Evolutionary conservation across 1,140 invertebrate species (phyloP), one percentile per base, ranked within the genome.

Genomic region (Leucophenga varia): DNA sequence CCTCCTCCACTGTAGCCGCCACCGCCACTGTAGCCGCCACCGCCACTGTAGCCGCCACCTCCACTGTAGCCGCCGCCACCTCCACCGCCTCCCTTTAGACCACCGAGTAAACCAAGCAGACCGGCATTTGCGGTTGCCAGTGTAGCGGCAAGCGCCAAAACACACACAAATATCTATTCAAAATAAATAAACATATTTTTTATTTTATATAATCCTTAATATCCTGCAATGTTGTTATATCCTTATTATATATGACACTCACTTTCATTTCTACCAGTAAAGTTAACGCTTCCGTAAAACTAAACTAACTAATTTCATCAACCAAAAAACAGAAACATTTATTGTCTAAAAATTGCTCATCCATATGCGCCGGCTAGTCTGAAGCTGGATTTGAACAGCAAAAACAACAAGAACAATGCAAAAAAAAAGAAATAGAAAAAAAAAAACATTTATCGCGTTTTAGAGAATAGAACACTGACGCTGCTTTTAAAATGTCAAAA

Each of bases 81-180:
- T 6, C 48, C 51, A 3, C 52, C 52, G n/a, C 57, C 65, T 7
- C 61, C 61, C 44, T 67, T 67, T 16, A 67, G 4, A 14, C 6
- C 28, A 7, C 7, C 7, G 28, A 7, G 40, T 19, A 63, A 55
- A 32, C 42, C 52, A 47, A 68, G 37, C 14, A 71, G 54, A 47
- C 63, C 61, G 43, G 63, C 68, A 43, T 68, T 59, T 16, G 59
- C 41, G 14, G 58, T 44, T 19, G 68, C 56, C 52, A 72, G 41
- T 34, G 57, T 49, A 44, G 63, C 54, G 36, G 47, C 43, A 38
- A 72, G 41, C 35, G 61, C 68, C 49, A 72, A 48, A 3, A 72
- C 39, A 56, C 63, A 72, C 46, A 71, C 54, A 40, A 72, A 68
- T 12, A 67, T 36, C 68, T 72, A 31, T 0, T 9, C 20, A 18